Evolutionary conservation across 2,113 vertebrate species (phyloP).

Genomic region (Chrysochloris asiatica): DNA sequence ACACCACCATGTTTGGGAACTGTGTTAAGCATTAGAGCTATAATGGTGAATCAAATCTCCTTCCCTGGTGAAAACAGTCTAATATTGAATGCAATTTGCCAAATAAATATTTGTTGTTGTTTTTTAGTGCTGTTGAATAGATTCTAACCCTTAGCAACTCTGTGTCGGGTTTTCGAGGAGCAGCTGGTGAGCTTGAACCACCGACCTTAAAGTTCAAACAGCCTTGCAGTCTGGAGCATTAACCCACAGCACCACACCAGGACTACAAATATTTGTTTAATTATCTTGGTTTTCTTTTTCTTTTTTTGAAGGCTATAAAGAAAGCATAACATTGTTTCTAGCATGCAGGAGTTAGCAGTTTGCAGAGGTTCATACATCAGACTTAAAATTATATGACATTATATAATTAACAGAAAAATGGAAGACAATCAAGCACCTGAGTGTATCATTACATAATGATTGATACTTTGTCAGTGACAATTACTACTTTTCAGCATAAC

Average conservation of each 20-base stretch:
- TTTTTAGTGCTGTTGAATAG: no score
- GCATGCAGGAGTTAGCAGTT: neutral
- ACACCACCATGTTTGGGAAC: neutral
- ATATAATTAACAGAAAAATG: neutral
- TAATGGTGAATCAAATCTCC: neutral
- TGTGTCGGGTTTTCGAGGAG: no score
- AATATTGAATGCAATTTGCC: neutral
- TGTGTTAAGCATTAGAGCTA: neutral
- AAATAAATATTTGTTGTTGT: neutral
- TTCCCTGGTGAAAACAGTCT: neutral
- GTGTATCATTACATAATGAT: slow-evolving; percentile 1
- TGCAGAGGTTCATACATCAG: neutral
- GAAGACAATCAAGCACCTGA: neutral
- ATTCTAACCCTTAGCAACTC: no score
- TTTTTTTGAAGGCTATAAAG: neutral
- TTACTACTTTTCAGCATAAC: neutral
- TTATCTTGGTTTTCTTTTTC: neutral
- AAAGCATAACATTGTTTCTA: neutral
- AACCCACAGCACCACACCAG: no score
- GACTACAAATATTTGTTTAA: no score
- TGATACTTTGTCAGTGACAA: neutral
- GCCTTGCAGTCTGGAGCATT: no score
- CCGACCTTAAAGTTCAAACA: no score
- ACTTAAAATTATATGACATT: neutral
- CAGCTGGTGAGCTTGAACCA: no score